These are phyloP conservation scores for Myrmecophaga tridactyla DNA, from an alignment of 2,113 vertebrate species.

Conservation along the genomic window DNA sequence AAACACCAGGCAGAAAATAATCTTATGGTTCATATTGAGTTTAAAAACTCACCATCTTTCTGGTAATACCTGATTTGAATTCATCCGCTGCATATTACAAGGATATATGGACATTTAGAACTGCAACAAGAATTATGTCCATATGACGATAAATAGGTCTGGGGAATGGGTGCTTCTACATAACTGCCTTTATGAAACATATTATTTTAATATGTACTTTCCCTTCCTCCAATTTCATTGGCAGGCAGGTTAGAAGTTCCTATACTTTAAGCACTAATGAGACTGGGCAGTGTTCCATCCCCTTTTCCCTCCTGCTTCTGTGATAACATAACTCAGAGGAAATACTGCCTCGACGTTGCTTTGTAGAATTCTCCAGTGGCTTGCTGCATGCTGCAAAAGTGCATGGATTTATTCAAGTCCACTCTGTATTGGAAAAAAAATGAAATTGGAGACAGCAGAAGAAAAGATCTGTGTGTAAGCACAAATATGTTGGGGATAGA, in stretches of 20 bases:
- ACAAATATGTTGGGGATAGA: constrained; percentile 69
- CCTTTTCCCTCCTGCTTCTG: constrained; percentile 39
- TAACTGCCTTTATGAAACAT: constrained; percentile 31
- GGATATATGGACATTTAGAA: neutral
- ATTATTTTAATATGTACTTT: constrained; percentile 58
- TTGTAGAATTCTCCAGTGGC: constrained; percentile 20
- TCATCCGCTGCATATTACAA: neutral
- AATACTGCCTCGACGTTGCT: neutral
- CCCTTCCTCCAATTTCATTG: constrained; percentile 29
- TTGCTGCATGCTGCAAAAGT: constrained; percentile 17
- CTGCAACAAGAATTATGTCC: constrained; percentile 53
- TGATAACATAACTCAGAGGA: constrained; percentile 46
- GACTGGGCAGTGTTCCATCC: neutral
- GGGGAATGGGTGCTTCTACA: constrained; percentile 53
- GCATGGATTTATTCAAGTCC: constrained; percentile 41
- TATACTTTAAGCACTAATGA: constrained; percentile 54
- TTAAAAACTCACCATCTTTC: constrained; percentile 28
- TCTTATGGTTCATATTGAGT: neutral
- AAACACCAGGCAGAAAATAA: neutral
- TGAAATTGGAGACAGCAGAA: constrained; percentile 49
- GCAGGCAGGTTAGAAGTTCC: constrained; percentile 36
- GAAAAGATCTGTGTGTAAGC: neutral
- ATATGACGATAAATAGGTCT: neutral
- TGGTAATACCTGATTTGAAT: constrained; percentile 22
- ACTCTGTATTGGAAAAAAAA: constrained; percentile 15